A percentile compares a stretch with the other conserved stretches of the same genome.
Evolutionary conservation across 2,888 invertebrate genomes (phyloP).

Genomic region (Monochamus alternatus): DNA sequence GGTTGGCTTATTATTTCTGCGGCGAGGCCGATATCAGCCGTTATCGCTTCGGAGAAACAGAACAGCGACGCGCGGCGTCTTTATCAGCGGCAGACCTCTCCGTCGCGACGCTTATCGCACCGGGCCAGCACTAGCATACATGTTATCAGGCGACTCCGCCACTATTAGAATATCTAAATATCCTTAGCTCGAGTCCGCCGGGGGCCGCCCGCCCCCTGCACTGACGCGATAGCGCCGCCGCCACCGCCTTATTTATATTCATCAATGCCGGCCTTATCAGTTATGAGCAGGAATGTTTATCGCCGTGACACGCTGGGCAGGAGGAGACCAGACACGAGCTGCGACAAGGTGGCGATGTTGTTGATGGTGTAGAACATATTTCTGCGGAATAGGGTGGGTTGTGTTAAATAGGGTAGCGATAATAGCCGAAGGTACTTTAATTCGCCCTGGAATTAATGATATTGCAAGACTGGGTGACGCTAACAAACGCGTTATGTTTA

Average conservation of each 20-base stretch:
- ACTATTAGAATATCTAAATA: constrained; percentile 72
- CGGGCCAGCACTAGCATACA: constrained; percentile 69
- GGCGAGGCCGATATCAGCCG: constrained; percentile 65
- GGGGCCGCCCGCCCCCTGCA: constrained; percentile 62
- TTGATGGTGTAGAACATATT: not conserved
- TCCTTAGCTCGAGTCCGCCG: constrained; percentile 66
- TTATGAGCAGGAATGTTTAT: constrained; percentile 70
- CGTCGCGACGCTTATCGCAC: constrained; percentile 69
- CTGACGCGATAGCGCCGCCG: constrained; percentile 67
- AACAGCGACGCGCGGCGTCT: constrained; percentile 69
- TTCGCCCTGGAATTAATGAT: too few species aligned
- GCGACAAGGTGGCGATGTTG: constrained; percentile 19
- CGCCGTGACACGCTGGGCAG: constrained; percentile 43
- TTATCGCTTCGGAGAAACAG: constrained; percentile 66
- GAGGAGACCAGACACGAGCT: constrained; percentile 3
- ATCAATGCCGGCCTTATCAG: constrained; percentile 70
- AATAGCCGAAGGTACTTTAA: too few species aligned
- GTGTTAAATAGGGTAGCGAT: too few species aligned
- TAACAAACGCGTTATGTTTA: too few species aligned
- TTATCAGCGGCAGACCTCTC: constrained; percentile 69
- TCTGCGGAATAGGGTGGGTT: not conserved
- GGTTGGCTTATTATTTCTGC: constrained; percentile 66
- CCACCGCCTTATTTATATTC: constrained; percentile 71
- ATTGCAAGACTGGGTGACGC: too few species aligned
- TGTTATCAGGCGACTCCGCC: constrained; percentile 70